Conservation (phyloP, 30 jellyfish, hydroid and myxozoan genomes). For the Sanderia malayensis region DNA sequence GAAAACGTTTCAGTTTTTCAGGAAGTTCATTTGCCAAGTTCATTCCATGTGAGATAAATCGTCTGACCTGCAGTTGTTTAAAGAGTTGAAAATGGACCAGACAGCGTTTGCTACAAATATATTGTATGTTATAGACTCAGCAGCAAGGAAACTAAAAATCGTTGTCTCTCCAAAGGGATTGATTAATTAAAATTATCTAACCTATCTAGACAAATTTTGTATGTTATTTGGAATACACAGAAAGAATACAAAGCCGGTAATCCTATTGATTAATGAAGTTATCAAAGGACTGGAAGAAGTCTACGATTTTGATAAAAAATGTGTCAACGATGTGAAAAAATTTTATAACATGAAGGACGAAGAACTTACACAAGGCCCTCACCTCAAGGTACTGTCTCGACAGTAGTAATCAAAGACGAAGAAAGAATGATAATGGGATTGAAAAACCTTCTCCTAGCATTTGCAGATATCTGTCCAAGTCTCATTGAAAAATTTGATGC, state of each 20-base stretch:
- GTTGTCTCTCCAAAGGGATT: conserved; percentile 9
- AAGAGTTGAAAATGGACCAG: too few relatives aligned
- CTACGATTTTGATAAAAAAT: not conserved
- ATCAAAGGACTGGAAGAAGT: conserved; percentile 9
- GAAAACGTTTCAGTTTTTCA: too few relatives aligned
- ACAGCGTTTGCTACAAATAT: too few relatives aligned
- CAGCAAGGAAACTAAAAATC: conserved; percentile 6
- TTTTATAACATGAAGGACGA: not conserved
- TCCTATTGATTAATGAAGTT: not conserved
- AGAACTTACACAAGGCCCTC: conserved; percentile 19
- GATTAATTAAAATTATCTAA: not conserved
- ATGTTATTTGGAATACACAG: not conserved
- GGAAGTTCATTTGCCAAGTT: too few relatives aligned
- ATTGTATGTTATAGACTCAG: conserved; percentile 10
- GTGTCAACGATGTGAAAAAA: conserved; percentile 5
- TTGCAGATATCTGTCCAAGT: conserved; percentile 10
- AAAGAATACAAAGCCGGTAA: not conserved
- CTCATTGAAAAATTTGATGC: not conserved
- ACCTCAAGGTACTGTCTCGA: conserved; percentile 28
- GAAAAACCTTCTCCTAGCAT: not conserved
- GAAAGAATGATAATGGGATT: not conserved
- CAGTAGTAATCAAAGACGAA: conserved; percentile 6
- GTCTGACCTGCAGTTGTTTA: too few relatives aligned
- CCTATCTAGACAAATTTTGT: conserved; percentile 1
- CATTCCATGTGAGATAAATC: too few relatives aligned